Evolutionary conservation across 2,113 vertebrate genomes (phyloP).

Genomic region (Tachycineta bicolor): DNA sequence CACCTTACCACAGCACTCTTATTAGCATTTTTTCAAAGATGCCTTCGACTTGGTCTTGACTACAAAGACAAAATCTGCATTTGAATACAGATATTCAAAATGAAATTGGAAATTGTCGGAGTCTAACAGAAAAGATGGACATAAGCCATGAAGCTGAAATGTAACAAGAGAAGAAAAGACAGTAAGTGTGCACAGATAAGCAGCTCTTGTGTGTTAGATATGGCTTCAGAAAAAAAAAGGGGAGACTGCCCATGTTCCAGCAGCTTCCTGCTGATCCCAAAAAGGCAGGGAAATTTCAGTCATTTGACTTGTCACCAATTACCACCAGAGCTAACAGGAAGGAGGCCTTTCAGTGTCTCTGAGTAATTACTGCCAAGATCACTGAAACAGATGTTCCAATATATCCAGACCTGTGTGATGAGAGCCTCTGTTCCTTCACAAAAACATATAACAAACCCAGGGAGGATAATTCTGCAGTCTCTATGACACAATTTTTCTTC

Average conservation of each 20-base stretch:
- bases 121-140: neutral
- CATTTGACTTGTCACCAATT: neutral
- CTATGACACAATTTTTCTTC: neutral
- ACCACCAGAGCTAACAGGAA: neutral
- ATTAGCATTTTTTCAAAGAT: constrained; percentile 65
- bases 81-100: constrained; percentile 32
- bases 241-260: neutral
- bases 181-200: neutral
- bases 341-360: neutral
- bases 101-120: neutral
- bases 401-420: neutral
- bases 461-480: neutral
- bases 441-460: neutral
- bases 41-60: neutral
- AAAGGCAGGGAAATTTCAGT: neutral
- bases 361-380: neutral
- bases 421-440: neutral
- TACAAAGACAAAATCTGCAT: constrained; percentile 62
- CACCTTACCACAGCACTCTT: constrained; percentile 10
- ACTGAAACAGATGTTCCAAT: neutral
- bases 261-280: neutral
- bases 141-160: neutral
- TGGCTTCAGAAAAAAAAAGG: neutral
- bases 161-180: neutral
- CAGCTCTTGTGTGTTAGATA: neutral